A percentile compares a stretch with the other conserved stretches of the same genome.
Evolutionary conservation across 2,888 invertebrate genomes (phyloP).

Genomic region (Bimastos eiseni): DNA sequence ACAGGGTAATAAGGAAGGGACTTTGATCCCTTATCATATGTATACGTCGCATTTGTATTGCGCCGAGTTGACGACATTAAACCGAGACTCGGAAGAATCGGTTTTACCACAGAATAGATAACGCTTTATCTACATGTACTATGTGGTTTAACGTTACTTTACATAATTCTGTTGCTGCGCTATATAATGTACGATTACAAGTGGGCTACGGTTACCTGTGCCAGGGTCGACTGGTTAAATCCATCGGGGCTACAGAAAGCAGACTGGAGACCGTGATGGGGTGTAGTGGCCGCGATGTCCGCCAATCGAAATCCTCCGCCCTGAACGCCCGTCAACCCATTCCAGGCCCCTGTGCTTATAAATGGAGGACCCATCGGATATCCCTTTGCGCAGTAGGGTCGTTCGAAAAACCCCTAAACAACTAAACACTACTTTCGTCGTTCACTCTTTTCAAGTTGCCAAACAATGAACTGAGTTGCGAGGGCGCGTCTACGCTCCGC

Average conservation of each 20-base stretch:
- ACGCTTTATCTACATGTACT: no score
- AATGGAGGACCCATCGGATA: constrained; percentile 17
- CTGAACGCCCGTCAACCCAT: not conserved
- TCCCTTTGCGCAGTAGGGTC: not conserved
- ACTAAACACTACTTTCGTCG: not conserved
- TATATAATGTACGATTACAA: not conserved
- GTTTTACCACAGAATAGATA: no score
- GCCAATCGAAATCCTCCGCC: not conserved
- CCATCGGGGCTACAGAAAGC: not conserved
- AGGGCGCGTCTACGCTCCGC: not conserved
- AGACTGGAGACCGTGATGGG: not conserved
- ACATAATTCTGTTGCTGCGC: not conserved
- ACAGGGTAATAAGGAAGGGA: no score
- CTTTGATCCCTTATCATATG: no score
- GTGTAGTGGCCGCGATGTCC: not conserved
- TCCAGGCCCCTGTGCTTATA: not conserved
- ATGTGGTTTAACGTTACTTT: not conserved
- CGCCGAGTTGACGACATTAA: not conserved
- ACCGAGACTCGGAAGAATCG: no score
- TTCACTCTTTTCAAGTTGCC: not conserved
- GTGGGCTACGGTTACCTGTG: not conserved
- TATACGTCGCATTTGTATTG: not conserved
- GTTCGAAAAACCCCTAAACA: not conserved
- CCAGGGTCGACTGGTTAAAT: not conserved
- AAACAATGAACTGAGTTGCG: not conserved